phyloP scores from a whole-genome alignment of 2,888 invertebrate species.

The Quadroppia sp. region DNA sequence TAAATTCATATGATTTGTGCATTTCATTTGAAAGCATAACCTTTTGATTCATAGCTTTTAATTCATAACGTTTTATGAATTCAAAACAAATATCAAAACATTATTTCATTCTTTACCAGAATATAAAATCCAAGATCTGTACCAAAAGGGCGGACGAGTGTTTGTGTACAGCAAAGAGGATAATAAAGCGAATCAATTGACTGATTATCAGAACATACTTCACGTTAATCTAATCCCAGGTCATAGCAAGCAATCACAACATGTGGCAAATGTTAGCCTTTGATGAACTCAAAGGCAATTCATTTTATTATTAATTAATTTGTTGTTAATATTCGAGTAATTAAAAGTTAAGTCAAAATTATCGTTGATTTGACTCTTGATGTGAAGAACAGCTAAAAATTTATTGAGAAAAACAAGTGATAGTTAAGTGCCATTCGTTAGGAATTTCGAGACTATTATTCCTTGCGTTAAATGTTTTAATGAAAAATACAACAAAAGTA shows the following conservation, averaged over 20 bases:
- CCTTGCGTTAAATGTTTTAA: not conserved
- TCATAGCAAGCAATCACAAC: not conserved
- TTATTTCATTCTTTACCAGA: too few species aligned
- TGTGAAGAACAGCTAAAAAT: not conserved
- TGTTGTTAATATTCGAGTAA: too few species aligned
- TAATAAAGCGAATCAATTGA: conserved; percentile 16
- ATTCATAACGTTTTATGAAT: too few species aligned
- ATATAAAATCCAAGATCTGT: conserved; percentile 29
- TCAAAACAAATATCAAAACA: too few species aligned
- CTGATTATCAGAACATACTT: conserved; percentile 23
- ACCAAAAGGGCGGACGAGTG: conserved; percentile 24
- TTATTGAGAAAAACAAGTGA: not conserved
- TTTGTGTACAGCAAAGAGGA: conserved; percentile 14
- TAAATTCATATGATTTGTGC: too few species aligned
- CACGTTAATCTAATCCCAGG: conserved; percentile 27
- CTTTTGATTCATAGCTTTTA: too few species aligned
- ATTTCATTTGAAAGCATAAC: too few species aligned
- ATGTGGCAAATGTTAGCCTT: not conserved
- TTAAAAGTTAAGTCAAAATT: too few species aligned
- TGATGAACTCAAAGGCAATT: not conserved
- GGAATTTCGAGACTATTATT: not conserved
- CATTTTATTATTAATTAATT: not conserved
- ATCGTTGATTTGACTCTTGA: not conserved
- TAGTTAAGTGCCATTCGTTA: conserved; percentile 11
- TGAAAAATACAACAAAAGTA: too few species aligned